A percentile compares a stretch with the other conserved stretches of the same genome.
These are phyloP conservation scores for Drosophila watanabei DNA, from an alignment of 1,140 invertebrate species.

Conservation along the genomic window DNA sequence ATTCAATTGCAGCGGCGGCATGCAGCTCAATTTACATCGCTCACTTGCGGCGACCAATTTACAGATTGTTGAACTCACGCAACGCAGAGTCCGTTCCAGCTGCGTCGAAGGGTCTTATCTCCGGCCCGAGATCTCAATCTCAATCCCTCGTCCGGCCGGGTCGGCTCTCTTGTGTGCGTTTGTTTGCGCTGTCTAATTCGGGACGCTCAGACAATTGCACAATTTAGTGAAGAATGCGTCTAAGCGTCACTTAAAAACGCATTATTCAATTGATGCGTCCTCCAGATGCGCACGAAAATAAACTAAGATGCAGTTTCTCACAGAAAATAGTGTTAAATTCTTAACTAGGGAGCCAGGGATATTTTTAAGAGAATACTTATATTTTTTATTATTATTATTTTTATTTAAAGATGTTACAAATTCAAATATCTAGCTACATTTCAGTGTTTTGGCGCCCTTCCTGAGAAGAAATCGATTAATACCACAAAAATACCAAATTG, in stretches of 20 bases:
- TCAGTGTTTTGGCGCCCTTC: neutral
- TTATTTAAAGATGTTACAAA: neutral
- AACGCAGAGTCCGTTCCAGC: constrained; percentile 19
- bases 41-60: constrained; percentile 42
- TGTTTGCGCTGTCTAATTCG: constrained; percentile 59
- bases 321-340: neutral
- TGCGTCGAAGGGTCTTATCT: constrained; percentile 55
- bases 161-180: constrained; percentile 12
- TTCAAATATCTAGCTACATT: neutral
- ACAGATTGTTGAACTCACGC: constrained; percentile 77
- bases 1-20: constrained; percentile 18
- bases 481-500: too few relatives aligned
- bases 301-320: neutral
- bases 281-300: constrained; percentile 10
- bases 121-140: constrained; percentile 47
- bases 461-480: neutral
- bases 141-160: neutral
- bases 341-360: neutral
- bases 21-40: constrained; percentile 39
- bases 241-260: constrained; percentile 83
- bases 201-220: constrained; percentile 74
- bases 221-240: constrained; percentile 83
- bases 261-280: constrained; percentile 77
- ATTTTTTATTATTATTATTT: neutral
- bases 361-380: neutral